These are phyloP conservation scores for Eidolon dupreanum DNA, from an alignment of 2,797 vertebrate genomes.

Conservation along the genomic window DNA sequence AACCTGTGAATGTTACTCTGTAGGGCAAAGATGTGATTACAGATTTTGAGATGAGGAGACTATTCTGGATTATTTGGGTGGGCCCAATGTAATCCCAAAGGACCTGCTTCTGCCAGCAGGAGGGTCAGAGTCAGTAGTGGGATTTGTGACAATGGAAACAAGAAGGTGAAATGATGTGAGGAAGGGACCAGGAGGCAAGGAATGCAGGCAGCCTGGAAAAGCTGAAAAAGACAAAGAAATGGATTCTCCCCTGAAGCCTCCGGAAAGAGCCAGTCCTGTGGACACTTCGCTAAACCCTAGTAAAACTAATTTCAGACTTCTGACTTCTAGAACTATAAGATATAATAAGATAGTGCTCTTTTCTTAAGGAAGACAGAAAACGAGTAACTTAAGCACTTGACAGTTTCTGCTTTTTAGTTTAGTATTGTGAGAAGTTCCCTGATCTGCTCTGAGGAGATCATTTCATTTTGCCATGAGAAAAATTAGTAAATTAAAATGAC, in stretches of 20 bases:
- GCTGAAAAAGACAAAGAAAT: neutral
- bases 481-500: neutral
- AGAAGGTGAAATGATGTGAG: neutral
- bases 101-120: neutral
- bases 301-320: neutral
- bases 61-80: neutral
- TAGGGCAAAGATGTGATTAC: neutral
- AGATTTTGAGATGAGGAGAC: neutral
- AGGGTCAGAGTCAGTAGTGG: neutral
- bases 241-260: neutral
- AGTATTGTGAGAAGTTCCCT: neutral
- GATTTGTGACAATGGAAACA: neutral
- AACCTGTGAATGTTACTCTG: neutral
- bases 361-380: slow-evolving; percentile 13
- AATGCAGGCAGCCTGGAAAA: neutral
- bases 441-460: neutral
- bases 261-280: neutral
- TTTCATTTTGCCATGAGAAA: neutral
- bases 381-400: neutral
- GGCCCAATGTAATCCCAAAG: neutral
- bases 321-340: neutral
- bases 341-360: neutral
- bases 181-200: neutral
- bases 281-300: neutral
- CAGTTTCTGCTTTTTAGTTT: neutral